phyloP scores from a whole-genome alignment of 2,888 invertebrate species.

The Rhaphigaster nebulosa region DNA sequence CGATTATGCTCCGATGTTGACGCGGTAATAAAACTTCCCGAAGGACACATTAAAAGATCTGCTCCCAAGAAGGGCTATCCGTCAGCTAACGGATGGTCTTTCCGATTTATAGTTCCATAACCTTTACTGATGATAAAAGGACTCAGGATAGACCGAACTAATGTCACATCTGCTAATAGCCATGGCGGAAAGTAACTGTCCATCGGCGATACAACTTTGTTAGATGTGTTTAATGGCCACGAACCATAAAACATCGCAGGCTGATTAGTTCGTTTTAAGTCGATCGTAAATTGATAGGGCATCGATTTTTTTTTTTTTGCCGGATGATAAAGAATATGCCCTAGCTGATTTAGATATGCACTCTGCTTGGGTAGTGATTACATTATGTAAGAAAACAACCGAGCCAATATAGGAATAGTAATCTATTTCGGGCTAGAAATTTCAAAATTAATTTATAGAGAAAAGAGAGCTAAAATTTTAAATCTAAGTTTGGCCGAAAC shows the following conservation, averaged over 20 bases:
- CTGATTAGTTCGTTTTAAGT: background rate
- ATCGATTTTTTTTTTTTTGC: background rate
- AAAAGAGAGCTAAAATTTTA: too few relatives aligned
- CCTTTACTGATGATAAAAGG: background rate
- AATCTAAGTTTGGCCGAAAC: too few relatives aligned
- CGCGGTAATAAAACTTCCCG: background rate
- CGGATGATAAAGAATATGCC: background rate
- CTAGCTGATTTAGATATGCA: background rate
- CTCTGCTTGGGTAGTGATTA: background rate
- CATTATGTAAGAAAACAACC: background rate
- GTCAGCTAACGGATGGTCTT: background rate
- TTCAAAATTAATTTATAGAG: too few relatives aligned
- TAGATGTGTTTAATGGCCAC: background rate
- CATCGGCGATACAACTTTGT: background rate
- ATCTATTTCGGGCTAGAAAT: background rate
- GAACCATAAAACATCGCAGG: background rate
- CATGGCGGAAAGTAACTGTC: background rate
- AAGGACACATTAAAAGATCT: background rate
- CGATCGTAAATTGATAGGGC: slow-evolving; percentile 6
- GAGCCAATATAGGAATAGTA: background rate
- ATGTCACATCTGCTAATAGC: slow-evolving; percentile 25
- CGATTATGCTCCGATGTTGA: slow-evolving; percentile 34
- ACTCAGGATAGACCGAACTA: background rate
- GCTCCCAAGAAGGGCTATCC: slow-evolving; percentile 16
- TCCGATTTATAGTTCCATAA: slow-evolving; percentile 37